Conservation (phyloP, 2,113 vertebrate genomes). For the Narcine bancroftii region DNA sequence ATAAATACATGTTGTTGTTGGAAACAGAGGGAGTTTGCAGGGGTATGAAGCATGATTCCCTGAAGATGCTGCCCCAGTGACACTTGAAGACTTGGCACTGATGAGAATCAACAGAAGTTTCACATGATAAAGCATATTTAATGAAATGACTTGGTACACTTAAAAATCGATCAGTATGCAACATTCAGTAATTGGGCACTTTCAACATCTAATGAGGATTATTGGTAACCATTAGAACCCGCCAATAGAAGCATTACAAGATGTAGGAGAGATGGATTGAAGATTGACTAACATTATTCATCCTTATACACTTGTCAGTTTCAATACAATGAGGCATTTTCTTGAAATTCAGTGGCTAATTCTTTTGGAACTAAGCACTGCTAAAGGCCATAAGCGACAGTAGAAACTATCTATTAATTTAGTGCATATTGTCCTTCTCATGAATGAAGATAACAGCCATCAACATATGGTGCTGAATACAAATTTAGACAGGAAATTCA, state of each 20-base stretch:
- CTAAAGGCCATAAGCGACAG: not conserved
- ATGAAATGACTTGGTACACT: not conserved
- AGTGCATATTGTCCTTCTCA: not conserved
- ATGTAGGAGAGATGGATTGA: not conserved
- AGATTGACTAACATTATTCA: constrained; percentile 29
- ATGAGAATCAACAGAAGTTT: constrained; percentile 26
- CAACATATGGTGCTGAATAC: not conserved
- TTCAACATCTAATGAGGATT: constrained; percentile 5
- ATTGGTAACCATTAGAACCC: constrained; percentile 22
- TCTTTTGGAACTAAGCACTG: not conserved
- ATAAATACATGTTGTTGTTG: not conserved
- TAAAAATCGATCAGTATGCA: constrained; percentile 12
- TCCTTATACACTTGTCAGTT: constrained; percentile 29
- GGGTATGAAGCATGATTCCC: not conserved
- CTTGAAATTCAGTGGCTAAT: constrained; percentile 22
- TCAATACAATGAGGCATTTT: constrained; percentile 22
- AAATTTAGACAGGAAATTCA: no score
- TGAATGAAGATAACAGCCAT: not conserved
- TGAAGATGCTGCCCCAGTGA: not conserved
- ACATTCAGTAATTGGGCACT: constrained; percentile 2
- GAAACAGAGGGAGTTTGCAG: no score
- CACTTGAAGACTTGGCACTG: not conserved
- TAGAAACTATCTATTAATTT: not conserved
- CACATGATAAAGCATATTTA: constrained; percentile 5
- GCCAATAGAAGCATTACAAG: not conserved